Evolutionary conservation across 1,140 invertebrate species (phyloP), one percentile per base, ranked within the genome.

Genomic region (Chironomus tepperi): DNA sequence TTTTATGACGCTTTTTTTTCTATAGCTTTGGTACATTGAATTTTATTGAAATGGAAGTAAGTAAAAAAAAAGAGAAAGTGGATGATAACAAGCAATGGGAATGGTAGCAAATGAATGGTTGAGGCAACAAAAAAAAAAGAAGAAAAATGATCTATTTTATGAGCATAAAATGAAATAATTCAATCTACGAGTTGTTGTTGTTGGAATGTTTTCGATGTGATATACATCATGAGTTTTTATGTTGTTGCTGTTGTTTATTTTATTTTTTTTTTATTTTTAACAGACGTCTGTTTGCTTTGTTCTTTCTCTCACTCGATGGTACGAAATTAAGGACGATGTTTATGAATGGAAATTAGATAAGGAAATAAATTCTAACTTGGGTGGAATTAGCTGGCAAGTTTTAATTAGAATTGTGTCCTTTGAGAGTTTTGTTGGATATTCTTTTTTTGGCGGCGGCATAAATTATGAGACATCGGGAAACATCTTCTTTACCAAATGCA

Each of bases 21-120:
- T 19, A 19, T 10, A 18, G 65, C 16, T 70, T 19, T 70, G 65
- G 8, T 70, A 19, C 65, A 70, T 70, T 70, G 16, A 70, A 70
- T 70, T 70, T 70, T 70, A 70, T 70, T 70, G 65, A 18, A 70
- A 70, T 70, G 65, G 65, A 70, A 70, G 47, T n/a, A 12, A 57
- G n/a, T 57, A n/a, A n/a, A 18, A 10, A 10, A 16, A 70, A 70
- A 18, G 16, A 10, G 19, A n/a, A 57, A n/a, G 12, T 57, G 47
- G 47, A 57, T 57, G 47, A 57, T 12, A 57, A 57, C 47, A 57
- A 57, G 47, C 12, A 57, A n/a, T 12, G n/a, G 47, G 1, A 57
- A 15, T 18, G 10, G 18, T 15, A 70, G 65, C 65, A 67, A n/a
- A 16, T 18, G 65, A 70, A 10, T n/a, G 47, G 8, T 5, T 57